Evolutionary conservation across 2,797 vertebrate genomes (phyloP).

Genomic region (Sciurus vulgaris): DNA sequence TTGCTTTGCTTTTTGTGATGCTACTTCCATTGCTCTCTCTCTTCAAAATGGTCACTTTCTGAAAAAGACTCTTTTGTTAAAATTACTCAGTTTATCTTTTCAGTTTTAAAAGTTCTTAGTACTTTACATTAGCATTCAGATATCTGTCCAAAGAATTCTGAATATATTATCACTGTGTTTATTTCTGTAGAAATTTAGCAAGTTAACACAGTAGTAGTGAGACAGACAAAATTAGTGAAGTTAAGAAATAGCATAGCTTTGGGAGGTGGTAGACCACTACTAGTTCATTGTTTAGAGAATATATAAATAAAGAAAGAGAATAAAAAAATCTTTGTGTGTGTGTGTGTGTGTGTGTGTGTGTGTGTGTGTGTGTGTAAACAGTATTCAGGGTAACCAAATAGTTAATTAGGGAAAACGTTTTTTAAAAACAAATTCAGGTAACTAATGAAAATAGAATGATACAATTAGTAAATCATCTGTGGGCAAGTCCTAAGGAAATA

Average conservation of each 20-base stretch:
- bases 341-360: too few relatives aligned
- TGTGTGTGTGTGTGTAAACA: not conserved
- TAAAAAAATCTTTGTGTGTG: not conserved
- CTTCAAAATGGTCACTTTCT: conserved; percentile 1
- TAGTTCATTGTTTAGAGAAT: not conserved
- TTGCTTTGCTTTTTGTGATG: not conserved
- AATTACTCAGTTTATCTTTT: not conserved
- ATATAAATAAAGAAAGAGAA: not conserved
- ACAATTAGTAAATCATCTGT: conserved; percentile 7
- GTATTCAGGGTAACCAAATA: not conserved
- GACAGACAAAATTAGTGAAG: not conserved
- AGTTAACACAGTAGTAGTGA: not conserved
- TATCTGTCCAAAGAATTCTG: not conserved
- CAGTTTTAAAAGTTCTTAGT: not conserved
- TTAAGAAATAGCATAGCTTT: conserved; percentile 23
- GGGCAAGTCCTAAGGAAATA: not conserved
- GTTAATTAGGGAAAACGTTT: not conserved
- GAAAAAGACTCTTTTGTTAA: conserved; percentile 26
- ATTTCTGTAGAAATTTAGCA: conserved; percentile 18
- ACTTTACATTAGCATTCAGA: not conserved
- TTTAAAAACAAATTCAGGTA: not conserved
- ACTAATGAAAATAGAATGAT: not conserved
- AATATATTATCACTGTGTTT: conserved; percentile 7
- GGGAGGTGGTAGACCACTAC: not conserved
- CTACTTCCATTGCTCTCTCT: not conserved